phyloP scores from a whole-genome alignment of 2,113 vertebrate genomes.

The Calidris pugnax region DNA sequence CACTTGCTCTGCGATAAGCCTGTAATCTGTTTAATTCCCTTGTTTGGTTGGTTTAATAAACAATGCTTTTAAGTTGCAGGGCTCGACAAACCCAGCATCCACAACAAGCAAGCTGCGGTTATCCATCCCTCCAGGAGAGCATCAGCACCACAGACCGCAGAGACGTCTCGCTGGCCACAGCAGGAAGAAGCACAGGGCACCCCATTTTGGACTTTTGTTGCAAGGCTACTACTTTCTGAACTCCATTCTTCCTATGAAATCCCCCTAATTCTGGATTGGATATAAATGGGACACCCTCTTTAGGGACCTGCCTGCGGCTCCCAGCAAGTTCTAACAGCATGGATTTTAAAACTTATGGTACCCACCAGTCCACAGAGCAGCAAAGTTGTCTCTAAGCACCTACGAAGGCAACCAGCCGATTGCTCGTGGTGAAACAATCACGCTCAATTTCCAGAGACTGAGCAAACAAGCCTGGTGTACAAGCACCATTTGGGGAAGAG shows the following conservation, averaged over 20 bases:
- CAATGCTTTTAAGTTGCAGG: conserved; percentile 24
- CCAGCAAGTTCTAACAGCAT: background rate
- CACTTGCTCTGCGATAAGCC: conserved; percentile 12
- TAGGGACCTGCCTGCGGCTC: background rate
- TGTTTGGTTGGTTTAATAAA: conserved; percentile 43
- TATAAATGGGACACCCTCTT: background rate
- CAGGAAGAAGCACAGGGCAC: background rate
- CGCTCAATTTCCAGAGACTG: background rate
- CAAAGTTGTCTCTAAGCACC: accelerated
- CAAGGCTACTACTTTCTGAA: background rate
- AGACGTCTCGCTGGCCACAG: accelerated
- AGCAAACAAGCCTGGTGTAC: background rate
- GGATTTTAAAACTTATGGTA: background rate
- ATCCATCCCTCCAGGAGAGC: background rate
- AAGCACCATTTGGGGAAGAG: background rate
- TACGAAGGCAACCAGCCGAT: background rate
- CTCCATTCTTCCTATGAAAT: background rate
- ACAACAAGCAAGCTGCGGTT: background rate
- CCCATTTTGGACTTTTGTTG: background rate
- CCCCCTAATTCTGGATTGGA: background rate
- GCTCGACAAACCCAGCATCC: background rate
- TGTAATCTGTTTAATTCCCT: conserved; percentile 62
- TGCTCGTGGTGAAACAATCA: background rate
- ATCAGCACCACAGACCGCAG: background rate
- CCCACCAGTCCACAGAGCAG: background rate